Percentiles rank a stretch among this genome's conserved stretches.
Evolutionary conservation across 2,797 vertebrate genomes (phyloP).

Genomic region (Peromyscus nudipes): DNA sequence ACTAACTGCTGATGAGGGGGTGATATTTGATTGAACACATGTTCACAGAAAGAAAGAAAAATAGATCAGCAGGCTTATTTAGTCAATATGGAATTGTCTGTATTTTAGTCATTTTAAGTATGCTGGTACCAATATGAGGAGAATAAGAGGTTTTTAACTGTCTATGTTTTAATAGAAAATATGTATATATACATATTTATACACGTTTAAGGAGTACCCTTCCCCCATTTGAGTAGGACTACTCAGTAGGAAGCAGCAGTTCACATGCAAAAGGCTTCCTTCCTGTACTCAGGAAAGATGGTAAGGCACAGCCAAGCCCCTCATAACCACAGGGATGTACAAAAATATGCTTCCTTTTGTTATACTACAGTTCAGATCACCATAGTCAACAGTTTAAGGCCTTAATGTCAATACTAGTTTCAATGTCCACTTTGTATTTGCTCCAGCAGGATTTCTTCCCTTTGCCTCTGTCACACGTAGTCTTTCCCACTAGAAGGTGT

Average conservation of each 20-base stretch:
- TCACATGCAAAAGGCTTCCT: conserved; percentile 46
- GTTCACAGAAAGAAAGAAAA: conserved; percentile 21
- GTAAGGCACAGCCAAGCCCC: conserved; percentile 75
- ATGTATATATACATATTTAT: conserved; percentile 76
- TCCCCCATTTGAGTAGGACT: conserved; percentile 31
- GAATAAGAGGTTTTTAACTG: conserved; percentile 39
- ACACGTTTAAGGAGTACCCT: conserved; percentile 55
- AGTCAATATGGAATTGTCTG: conserved; percentile 61
- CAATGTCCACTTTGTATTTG: conserved; percentile 78
- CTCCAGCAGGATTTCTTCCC: conserved; percentile 64
- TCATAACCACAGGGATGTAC: conserved; percentile 81
- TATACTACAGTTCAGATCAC: conserved; percentile 76
- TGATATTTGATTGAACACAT: conserved; percentile 5
- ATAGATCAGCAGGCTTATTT: conserved; percentile 50
- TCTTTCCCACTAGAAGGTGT: conserved; percentile 89
- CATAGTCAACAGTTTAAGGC: conserved; percentile 74
- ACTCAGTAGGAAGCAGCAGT: conserved; percentile 62
- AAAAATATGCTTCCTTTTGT: conserved; percentile 82
- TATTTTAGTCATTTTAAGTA: conserved; percentile 62
- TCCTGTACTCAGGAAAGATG: conserved; percentile 74
- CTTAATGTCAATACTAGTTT: conserved; percentile 75
- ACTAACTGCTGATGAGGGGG: background rate
- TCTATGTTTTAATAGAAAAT: conserved; percentile 75
- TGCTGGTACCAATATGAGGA: conserved; percentile 47
- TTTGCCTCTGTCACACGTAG: conserved; percentile 90